Evolutionary conservation across 2,888 invertebrate genomes (phyloP).

Genomic region (Polyommatus iphigenia): DNA sequence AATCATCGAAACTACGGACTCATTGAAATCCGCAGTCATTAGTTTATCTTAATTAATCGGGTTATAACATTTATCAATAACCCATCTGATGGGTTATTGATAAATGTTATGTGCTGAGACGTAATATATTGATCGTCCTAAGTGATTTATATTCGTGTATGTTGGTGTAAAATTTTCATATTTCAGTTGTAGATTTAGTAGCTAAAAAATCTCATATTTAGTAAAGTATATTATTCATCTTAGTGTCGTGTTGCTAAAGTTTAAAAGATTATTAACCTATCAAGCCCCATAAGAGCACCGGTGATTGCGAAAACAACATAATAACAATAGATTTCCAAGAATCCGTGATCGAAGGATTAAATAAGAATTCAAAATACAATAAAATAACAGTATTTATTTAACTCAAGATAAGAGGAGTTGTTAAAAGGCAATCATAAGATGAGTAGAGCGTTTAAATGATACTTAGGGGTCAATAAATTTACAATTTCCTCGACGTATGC

Average conservation of each 20-base stretch:
- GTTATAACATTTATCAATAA: too few relatives aligned
- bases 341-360: too few relatives aligned
- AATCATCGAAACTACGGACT: constrained; percentile 6
- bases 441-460: neutral
- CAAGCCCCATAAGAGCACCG: too few relatives aligned
- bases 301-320: too few relatives aligned
- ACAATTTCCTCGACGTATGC: neutral
- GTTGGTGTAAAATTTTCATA: too few relatives aligned
- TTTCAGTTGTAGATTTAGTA: neutral
- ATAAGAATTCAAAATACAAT: too few relatives aligned
- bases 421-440: neutral
- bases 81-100: constrained; percentile 15
- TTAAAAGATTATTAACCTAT: too few relatives aligned
- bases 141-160: neutral
- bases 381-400: too few relatives aligned
- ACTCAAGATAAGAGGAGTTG: neutral
- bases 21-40: constrained; percentile 10
- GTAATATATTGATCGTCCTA: neutral
- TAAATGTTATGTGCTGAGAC: neutral
- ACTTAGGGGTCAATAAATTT: neutral
- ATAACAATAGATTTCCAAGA: too few relatives aligned
- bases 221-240: too few relatives aligned
- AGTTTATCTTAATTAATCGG: constrained; percentile 22
- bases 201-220: neutral
- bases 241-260: too few relatives aligned